These are phyloP conservation scores for Merodon equestris DNA, from an alignment of 2,888 invertebrate species.

Conservation along the genomic window DNA sequence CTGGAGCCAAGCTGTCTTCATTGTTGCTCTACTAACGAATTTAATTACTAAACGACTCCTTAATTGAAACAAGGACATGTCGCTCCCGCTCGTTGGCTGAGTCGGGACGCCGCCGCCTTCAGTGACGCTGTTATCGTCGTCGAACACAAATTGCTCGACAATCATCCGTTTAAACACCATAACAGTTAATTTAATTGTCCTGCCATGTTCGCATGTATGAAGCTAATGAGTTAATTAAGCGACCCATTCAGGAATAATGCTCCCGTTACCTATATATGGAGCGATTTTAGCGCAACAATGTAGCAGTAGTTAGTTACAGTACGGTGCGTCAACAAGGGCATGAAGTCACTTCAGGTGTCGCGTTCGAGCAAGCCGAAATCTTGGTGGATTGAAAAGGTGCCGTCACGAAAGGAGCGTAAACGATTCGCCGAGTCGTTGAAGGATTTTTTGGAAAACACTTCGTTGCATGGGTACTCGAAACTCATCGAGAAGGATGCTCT, in stretches of 20 bases:
- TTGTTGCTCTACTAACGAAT: conserved; percentile 38
- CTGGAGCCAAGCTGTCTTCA: conserved; percentile 24
- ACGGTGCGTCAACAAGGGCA: neutral
- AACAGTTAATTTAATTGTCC: conserved; percentile 60
- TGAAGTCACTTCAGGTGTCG: conserved; percentile 33
- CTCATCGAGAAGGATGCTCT: conserved; percentile 74
- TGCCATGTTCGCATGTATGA: conserved; percentile 59
- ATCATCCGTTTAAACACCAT: conserved; percentile 59
- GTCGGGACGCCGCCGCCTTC: neutral
- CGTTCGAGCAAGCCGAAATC: conserved; percentile 22
- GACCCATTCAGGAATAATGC: conserved; percentile 48
- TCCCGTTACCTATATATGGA: conserved; percentile 31
- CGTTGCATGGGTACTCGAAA: conserved; percentile 77
- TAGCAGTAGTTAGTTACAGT: conserved; percentile 3
- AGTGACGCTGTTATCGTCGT: neutral
- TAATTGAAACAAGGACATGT: conserved; percentile 63
- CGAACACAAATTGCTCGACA: conserved; percentile 58
- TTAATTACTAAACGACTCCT: conserved; percentile 61
- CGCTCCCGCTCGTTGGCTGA: neutral
- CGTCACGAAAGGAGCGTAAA: conserved; percentile 16
- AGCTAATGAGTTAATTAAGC: conserved; percentile 64
- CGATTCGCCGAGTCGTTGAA: conserved; percentile 68
- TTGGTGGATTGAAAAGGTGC: conserved; percentile 57
- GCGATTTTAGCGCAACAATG: conserved; percentile 9
- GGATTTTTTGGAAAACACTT: conserved; percentile 76